phyloP scores from a whole-genome alignment of 2,113 vertebrate species.

The Pterocles orientalis region DNA sequence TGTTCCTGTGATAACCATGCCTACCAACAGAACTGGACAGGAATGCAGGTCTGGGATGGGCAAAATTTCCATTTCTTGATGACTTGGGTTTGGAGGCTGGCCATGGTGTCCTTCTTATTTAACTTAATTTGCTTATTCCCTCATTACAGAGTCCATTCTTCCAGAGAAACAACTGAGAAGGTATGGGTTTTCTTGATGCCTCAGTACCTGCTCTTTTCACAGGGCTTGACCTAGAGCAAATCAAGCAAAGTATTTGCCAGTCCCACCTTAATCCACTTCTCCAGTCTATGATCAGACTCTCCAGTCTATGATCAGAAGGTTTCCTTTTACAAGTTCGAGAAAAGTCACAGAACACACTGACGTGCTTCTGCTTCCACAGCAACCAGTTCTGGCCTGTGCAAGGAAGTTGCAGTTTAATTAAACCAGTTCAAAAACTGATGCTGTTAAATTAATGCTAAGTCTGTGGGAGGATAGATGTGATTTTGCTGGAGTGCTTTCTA shows the following conservation, averaged over 20 bases:
- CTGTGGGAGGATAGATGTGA: constrained; percentile 19
- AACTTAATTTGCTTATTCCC: neutral
- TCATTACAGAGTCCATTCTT: neutral
- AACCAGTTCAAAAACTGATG: neutral
- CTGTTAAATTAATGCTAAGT: neutral
- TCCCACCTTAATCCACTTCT: neutral
- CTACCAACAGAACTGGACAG: neutral
- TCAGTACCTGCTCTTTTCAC: neutral
- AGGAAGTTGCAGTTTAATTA: constrained; percentile 47
- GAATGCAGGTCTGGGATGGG: neutral
- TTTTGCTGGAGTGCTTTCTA: neutral
- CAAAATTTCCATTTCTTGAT: neutral
- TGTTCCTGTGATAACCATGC: neutral
- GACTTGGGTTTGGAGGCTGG: neutral
- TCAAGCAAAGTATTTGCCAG: neutral
- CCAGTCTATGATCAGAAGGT: neutral
- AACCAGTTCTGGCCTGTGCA: constrained; percentile 33
- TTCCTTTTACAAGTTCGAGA: neutral
- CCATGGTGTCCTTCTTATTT: neutral
- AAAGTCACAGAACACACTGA: neutral
- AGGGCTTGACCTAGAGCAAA: neutral
- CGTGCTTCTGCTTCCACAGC: neutral
- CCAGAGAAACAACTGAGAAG: neutral
- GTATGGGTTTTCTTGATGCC: neutral
- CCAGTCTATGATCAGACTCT: neutral